A percentile compares a stretch with the other conserved stretches of the same genome.
phyloP scores from a whole-genome alignment of 2,797 vertebrate species.

The Peromyscus attwateri region DNA sequence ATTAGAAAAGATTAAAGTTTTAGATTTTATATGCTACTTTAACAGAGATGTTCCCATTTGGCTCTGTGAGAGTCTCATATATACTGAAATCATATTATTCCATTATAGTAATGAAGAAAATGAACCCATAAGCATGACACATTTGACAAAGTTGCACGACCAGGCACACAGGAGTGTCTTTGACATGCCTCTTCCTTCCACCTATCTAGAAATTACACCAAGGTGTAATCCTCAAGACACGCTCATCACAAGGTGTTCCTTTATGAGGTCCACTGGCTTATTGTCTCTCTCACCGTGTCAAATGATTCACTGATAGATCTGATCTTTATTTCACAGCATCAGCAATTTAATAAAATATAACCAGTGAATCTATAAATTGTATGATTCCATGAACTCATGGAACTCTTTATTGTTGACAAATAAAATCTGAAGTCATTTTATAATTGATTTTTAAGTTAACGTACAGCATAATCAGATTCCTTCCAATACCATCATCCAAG shows the following conservation, averaged over 20 bases:
- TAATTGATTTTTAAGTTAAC: neutral
- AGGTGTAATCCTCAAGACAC: neutral
- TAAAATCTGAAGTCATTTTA: neutral
- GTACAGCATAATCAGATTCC: neutral
- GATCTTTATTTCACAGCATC: neutral
- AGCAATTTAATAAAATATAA: neutral
- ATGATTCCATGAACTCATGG: neutral
- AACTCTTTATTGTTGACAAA: neutral
- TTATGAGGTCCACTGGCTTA: neutral
- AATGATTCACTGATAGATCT: neutral
- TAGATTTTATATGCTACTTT: neutral
- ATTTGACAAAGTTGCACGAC: neutral
- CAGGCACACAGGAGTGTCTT: neutral
- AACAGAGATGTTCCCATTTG: neutral
- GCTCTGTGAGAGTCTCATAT: neutral
- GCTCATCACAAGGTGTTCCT: neutral
- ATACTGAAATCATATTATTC: neutral
- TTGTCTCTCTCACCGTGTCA: neutral
- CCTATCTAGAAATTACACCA: neutral
- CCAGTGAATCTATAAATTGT: neutral
- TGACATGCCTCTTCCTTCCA: neutral
- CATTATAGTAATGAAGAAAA: neutral
- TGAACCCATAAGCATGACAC: neutral
- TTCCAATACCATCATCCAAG: too few species aligned
- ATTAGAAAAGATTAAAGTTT: neutral